Evolutionary conservation across 2,888 invertebrate species (phyloP).

Genomic region (Acrobasis suavella): DNA sequence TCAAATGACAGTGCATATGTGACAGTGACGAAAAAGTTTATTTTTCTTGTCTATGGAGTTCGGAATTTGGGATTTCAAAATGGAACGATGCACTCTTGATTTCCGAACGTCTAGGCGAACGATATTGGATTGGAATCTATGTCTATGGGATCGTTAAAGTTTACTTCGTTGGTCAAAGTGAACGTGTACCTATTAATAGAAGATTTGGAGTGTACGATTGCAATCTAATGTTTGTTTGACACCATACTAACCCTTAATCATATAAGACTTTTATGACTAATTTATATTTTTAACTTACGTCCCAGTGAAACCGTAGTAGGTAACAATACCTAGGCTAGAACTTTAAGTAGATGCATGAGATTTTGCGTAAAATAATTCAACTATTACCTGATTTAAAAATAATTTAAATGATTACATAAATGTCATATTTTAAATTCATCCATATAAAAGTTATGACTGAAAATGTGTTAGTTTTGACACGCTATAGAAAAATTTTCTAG

Average conservation of each 20-base stretch:
- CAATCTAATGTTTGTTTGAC: constrained; percentile 5
- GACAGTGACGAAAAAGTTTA: constrained; percentile 33
- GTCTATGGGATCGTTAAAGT: too few relatives aligned
- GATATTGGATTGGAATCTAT: constrained; percentile 12
- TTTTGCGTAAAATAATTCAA: too few relatives aligned
- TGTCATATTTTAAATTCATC: too few relatives aligned
- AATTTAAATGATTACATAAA: too few relatives aligned
- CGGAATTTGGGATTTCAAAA: constrained; percentile 25
- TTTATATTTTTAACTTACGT: too few relatives aligned
- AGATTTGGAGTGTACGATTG: constrained; percentile 2
- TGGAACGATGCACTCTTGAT: constrained; percentile 42
- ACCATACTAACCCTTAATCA: neutral
- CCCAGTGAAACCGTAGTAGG: too few relatives aligned
- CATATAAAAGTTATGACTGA: too few relatives aligned
- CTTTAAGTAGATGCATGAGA: too few relatives aligned
- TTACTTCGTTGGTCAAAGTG: neutral
- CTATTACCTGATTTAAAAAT: too few relatives aligned
- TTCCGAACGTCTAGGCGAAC: constrained; percentile 36
- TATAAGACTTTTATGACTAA: neutral
- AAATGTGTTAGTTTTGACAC: too few relatives aligned
- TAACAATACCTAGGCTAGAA: too few relatives aligned
- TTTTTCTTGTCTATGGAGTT: constrained; percentile 19
- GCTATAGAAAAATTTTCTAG: too few relatives aligned
- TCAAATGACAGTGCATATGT: constrained; percentile 52
- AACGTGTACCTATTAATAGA: neutral